Conservation (phyloP, 2,797 vertebrate species). For the Melopsittacus undulatus region DNA sequence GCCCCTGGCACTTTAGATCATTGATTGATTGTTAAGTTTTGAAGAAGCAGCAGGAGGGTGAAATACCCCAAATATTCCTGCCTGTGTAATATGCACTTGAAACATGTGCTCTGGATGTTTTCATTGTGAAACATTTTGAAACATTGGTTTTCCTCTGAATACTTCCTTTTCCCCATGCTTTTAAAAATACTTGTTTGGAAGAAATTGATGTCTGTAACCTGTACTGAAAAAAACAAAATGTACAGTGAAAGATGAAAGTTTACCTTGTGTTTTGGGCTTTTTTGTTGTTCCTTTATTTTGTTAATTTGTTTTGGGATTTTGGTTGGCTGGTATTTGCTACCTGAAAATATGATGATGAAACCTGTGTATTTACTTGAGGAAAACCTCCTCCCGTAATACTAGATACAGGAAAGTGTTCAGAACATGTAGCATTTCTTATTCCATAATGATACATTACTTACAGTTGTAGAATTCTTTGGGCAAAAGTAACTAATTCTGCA, state of each 20-base stretch:
- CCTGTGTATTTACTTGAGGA: not conserved
- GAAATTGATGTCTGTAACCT: not conserved
- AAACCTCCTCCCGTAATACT: not conserved
- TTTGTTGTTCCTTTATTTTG: not conserved
- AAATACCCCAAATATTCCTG: not conserved
- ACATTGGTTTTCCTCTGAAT: not conserved
- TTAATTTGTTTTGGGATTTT: not conserved
- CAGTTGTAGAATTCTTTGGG: not conserved
- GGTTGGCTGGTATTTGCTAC: not conserved
- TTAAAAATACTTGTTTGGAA: not conserved
- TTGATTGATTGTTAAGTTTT: not conserved
- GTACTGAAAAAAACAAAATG: not conserved
- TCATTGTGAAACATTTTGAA: not conserved
- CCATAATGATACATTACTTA: fast-evolving
- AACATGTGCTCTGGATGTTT: not conserved
- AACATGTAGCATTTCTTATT: not conserved
- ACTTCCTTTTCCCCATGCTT: not conserved
- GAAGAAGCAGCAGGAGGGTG: not conserved
- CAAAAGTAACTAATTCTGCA: not conserved
- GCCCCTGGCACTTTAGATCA: not conserved
- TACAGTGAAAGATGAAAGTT: not conserved
- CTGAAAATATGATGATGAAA: not conserved
- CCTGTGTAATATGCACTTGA: not conserved
- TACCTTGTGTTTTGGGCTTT: not conserved
- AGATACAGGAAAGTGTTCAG: not conserved